These are phyloP conservation scores for Rotaria magnacalcarata DNA, from an alignment of 2,888 invertebrate genomes.

Conservation along the genomic window DNA sequence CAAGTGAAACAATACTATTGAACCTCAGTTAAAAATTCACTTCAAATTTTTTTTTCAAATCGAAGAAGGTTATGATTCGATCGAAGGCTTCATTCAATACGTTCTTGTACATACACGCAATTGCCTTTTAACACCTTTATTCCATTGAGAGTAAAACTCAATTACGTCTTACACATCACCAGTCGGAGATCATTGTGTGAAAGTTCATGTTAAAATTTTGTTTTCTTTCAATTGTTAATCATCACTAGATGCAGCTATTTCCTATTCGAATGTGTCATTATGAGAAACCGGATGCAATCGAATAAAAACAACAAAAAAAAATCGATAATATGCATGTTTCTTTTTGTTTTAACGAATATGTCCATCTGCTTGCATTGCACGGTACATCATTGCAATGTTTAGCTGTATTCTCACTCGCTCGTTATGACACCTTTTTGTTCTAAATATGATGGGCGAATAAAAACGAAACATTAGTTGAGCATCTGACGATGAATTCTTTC, in stretches of 20 bases:
- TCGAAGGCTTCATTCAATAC: neutral
- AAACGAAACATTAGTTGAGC: neutral
- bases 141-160: neutral
- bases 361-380: neutral
- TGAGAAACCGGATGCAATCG: neutral
- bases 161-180: neutral
- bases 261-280: neutral
- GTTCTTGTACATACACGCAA: neutral
- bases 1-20: too few relatives aligned
- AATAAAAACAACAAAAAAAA: neutral
- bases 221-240: neutral
- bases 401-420: neutral
- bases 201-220: too few relatives aligned
- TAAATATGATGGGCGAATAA: neutral
- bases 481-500: neutral
- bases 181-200: too few relatives aligned
- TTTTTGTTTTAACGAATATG: neutral
- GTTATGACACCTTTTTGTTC: neutral
- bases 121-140: neutral
- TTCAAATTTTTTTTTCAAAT: too few relatives aligned
- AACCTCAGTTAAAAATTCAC: too few relatives aligned
- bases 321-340: neutral
- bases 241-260: neutral
- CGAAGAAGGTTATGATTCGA: too few relatives aligned
- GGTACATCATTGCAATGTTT: too few relatives aligned